These are phyloP conservation scores for Agonopterix heracliana DNA, from an alignment of 2,888 invertebrate genomes.

Conservation along the genomic window DNA sequence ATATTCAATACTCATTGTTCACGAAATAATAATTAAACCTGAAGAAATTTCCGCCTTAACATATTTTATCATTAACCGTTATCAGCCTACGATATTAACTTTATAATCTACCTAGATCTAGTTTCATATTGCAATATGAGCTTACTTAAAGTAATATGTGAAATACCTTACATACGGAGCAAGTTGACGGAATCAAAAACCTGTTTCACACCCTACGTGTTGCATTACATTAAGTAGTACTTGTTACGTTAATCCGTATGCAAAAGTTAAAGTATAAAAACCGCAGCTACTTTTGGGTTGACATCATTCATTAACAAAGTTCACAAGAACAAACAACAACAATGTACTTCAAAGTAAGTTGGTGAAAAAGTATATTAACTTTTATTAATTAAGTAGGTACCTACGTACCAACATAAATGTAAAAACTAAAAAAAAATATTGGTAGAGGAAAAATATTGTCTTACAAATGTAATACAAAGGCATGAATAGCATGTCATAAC, in stretches of 20 bases:
- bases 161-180: not conserved
- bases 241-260: not conserved
- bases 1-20: not conserved
- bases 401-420: too few relatives aligned
- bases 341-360: slow-evolving; percentile 44
- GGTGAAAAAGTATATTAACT: too few relatives aligned
- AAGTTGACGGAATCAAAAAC: slow-evolving; percentile 8
- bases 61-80: not conserved
- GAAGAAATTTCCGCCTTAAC: not conserved
- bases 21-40: not conserved
- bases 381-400: too few relatives aligned
- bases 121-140: not conserved
- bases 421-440: too few relatives aligned
- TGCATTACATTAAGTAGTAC: slow-evolving; percentile 17
- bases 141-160: not conserved
- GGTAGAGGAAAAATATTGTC: too few relatives aligned
- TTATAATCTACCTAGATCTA: too few relatives aligned
- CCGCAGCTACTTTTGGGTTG: slow-evolving; percentile 17
- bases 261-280: slow-evolving; percentile 39
- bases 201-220: slow-evolving; percentile 10
- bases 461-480: too few relatives aligned
- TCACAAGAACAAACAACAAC: slow-evolving; percentile 27
- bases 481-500: too few relatives aligned
- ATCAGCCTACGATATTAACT: not conserved
- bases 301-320: slow-evolving; percentile 36